Evolutionary conservation across 1,140 invertebrate species (phyloP), one percentile per base, ranked within the genome.

Genomic region (Augochlora pura): DNA sequence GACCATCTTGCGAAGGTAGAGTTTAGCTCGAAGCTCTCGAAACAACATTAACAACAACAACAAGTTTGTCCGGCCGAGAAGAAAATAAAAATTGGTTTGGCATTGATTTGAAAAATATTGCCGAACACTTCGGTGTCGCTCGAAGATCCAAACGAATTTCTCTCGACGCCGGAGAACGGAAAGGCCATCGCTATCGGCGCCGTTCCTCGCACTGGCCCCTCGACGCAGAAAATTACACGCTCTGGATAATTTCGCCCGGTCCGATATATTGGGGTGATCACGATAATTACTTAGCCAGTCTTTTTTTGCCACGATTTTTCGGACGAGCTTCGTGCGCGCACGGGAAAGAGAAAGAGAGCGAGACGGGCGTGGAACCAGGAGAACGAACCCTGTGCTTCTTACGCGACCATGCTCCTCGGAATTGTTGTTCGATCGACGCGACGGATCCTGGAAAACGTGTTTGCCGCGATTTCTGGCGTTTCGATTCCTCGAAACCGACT

Each of bases 141-240:
- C 14, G 54, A 57, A 0, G n/a, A n/a, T n/a, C 54, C 1, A n/a
- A n/a, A 12, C 21, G 54, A 76, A 62, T 77, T 62, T 66, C 27
- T 60, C 27, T 38, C 46, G 27, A 23, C 18, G 12, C 7, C 7
- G 21, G 12, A 25, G 23, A 46, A n/a, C 27, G 3, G 52, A 32
- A 18, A 25, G 63, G 57, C 57, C n/a, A n/a, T 54, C 54, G 65
- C 64, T 76, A 42, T 18, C 7, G n/a, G 38, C 21, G 4, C 8
- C n/a, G 52, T 39, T 59, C 27, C 25, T 38, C 42, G 38, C 10
- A 5, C 25, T 59, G 42, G 10, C 38, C 27, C 65, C 42, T 57
- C 76, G 74, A 77, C 46, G 42, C 60, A 78, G 76, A 78, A 72
- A 78, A 78, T 78, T 78, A 78, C 76, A 78, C 59, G 59, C 60